Evolutionary conservation across 2,888 invertebrate genomes (phyloP), one percentile per base, ranked within the genome.

Genomic region (Melieria crassipennis): DNA sequence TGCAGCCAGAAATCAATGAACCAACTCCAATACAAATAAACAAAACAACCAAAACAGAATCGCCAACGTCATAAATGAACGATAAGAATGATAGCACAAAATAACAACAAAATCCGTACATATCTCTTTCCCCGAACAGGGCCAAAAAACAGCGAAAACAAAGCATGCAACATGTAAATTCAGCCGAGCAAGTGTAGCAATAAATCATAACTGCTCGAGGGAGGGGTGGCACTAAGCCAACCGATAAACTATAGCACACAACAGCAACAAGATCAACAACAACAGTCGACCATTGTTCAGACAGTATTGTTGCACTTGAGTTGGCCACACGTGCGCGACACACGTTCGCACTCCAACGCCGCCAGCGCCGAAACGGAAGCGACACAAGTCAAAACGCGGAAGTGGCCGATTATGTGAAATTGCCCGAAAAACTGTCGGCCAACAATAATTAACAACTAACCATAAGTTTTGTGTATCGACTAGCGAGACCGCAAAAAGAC

Each of bases 301-400:
- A 30, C 1, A 30, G n/a, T n/a, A 61, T 61, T 61, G 61, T 70
- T 70, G 65, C 65, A 46, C 52, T 61, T 11, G 42, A 65, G 65
- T 61, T 2, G 63, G 47, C 65, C 74, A 56, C 84, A 83, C 85
- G 84, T 83, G 84, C 76, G 57, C 65, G 58, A 72, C 83, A 82
- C 81, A 78, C 77, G 82, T 75, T 73, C 46, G 42, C 52, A 7
- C n/a, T 46, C n/a, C 47, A 5, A 63, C 5, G 56, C 16, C 13
- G 13, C n/a, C 9, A 5, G 16, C 48, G 46, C 3, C 57, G 57
- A 68, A 68, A 11, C 56, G 47, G 50, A 43, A 5, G 56, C 63
- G 48, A 62, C 61, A 11, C 56, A 63, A 52, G 61, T 69, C 45
- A 57, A 57, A 30, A 76, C 70, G 48, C n/a, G 46, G 6, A 61